These are phyloP conservation scores for Myathropa florea DNA, from an alignment of 2,888 invertebrate species.

Conservation along the genomic window DNA sequence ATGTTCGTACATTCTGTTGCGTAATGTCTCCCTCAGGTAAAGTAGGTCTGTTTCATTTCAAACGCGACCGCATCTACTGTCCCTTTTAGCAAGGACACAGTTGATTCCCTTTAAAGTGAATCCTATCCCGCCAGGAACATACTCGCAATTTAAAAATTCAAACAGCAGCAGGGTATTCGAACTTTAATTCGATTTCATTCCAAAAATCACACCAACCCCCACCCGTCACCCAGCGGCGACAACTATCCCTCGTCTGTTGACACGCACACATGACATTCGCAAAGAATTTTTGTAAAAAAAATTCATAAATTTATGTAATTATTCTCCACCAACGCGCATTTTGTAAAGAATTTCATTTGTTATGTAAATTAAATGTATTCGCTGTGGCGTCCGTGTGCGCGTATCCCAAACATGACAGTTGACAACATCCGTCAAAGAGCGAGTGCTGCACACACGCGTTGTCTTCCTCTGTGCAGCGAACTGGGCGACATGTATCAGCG, in stretches of 20 bases:
- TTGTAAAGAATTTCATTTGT: slow-evolving; percentile 31
- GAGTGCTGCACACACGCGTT: background rate
- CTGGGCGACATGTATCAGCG: slow-evolving; percentile 11
- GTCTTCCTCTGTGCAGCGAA: background rate
- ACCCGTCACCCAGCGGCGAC: background rate
- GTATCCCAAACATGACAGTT: slow-evolving; percentile 55
- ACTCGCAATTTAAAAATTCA: no score
- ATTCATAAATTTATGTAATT: background rate
- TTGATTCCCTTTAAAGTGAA: no score
- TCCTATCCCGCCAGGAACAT: no score
- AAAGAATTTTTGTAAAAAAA: background rate
- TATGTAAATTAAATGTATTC: slow-evolving; percentile 48
- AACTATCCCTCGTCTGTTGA: background rate
- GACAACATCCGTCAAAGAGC: slow-evolving; percentile 59
- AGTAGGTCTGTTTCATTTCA: no score
- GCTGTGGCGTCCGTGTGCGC: background rate
- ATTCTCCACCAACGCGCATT: background rate
- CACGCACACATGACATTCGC: background rate
- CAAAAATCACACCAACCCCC: no score
- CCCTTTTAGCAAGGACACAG: no score
- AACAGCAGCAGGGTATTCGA: background rate
- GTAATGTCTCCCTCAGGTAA: no score
- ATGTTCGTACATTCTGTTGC: no score
- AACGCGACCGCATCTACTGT: no score
- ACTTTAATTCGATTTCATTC: background rate